Conservation (phyloP, 1,140 invertebrate species). For the Zaprionus inermis region DNA sequence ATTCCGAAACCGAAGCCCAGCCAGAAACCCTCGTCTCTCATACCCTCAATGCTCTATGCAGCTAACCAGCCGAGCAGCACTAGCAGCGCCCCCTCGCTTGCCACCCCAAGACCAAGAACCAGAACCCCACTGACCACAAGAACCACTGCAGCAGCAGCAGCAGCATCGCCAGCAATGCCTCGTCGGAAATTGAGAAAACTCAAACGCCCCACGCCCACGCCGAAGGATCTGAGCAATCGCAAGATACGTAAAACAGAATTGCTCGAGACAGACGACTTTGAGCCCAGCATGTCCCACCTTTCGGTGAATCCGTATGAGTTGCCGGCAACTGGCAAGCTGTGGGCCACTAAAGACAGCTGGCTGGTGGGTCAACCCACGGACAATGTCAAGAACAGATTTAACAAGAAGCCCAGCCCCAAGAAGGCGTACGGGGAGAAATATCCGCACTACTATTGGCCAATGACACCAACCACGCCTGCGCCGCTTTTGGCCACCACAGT, state of each 20-base stretch:
- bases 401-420: constrained; percentile 40
- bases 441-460: constrained; percentile 3
- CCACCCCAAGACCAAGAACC: constrained; percentile 4
- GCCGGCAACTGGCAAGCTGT: constrained; percentile 15
- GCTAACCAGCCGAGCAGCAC: background rate
- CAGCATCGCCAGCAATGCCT: background rate
- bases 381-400: constrained; percentile 38
- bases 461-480: background rate
- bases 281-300: background rate
- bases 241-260: constrained; percentile 65
- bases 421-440: constrained; percentile 36
- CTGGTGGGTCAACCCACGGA: constrained; percentile 41
- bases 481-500: constrained; percentile 2
- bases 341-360: constrained; percentile 58
- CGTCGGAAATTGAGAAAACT: constrained; percentile 12
- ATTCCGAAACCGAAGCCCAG: constrained; percentile 1
- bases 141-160: background rate
- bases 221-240: constrained; percentile 55
- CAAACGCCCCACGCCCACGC: constrained; percentile 15
- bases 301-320: constrained; percentile 8
- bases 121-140: background rate
- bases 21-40: background rate
- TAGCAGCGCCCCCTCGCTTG: background rate
- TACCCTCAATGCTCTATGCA: constrained; percentile 44
- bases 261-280: background rate